Evolutionary conservation across 2,113 vertebrate species (phyloP).

Genomic region (Crocuta crocuta): DNA sequence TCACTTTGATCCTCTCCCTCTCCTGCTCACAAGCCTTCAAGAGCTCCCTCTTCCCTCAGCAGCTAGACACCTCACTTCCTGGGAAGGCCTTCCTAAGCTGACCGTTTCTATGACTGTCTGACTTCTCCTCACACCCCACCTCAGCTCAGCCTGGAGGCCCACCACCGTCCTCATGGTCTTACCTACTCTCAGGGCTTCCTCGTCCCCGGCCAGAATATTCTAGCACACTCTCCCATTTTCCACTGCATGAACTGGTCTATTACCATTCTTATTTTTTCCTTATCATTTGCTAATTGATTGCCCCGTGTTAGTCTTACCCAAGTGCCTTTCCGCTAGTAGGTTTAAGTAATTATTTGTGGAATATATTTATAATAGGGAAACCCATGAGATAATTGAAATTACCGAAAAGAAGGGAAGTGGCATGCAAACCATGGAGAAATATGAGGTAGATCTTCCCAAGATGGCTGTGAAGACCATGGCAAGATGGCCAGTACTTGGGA

Average conservation of each 20-base stretch:
- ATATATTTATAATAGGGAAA: background rate
- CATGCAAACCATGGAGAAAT: background rate
- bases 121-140: background rate
- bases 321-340: background rate
- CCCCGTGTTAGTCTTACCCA: background rate
- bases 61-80: background rate
- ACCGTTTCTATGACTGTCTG: rapidly evolving
- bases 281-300: background rate
- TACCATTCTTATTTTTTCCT: background rate
- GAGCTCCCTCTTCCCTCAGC: background rate
- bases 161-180: background rate
- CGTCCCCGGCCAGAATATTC: background rate
- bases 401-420: background rate
- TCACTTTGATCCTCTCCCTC: background rate
- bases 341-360: background rate
- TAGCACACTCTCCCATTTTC: background rate
- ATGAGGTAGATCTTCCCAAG: background rate
- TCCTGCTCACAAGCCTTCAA: background rate
- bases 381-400: background rate
- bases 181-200: background rate
- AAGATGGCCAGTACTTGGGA: background rate
- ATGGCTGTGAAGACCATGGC: background rate
- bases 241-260: background rate
- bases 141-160: background rate
- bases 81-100: background rate